Evolutionary conservation across 2,888 invertebrate genomes (phyloP), one percentile per base, ranked within the genome.

Genomic region (Epirrhoe alternata): DNA sequence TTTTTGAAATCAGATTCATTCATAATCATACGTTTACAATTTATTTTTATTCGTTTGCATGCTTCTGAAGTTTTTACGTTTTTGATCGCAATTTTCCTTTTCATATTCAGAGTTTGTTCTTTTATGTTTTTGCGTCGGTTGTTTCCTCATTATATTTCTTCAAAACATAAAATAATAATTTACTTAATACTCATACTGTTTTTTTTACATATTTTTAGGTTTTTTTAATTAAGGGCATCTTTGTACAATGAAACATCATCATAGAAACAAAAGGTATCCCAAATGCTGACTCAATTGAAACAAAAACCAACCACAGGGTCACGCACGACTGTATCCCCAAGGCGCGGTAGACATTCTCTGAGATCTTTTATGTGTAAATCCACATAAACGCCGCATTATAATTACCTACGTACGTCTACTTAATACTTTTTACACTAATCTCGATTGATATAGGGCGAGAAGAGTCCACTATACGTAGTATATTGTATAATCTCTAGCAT

Each of bases 241-340:
- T 66, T 57, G 61, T 65, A 61, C 69, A 71, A 59, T 61, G 62
- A 56, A 73, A 64, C 63, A 59, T 58, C 71, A 70, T 71, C 66
- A 68, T 54, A 61, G 51, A 63, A 71, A 74, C 69, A 69, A 73
- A 68, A 66, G 66, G 65, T 58, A 30, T 33, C 14, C 51, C 47
- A 53, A 35, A 53, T 12, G 24, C 24, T 24, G 1, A 24, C 24
- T 24, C n/a, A n/a, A n/a, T n/a, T n/a, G n/a, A n/a, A n/a, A n/a
- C n/a, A n/a, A n/a, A n/a, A n/a, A n/a, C n/a, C n/a, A n/a, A n/a
- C n/a, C n/a, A n/a, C n/a, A n/a, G n/a, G n/a, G n/a, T n/a, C n/a
- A n/a, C n/a, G n/a, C n/a, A n/a, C n/a, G n/a, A n/a, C n/a, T n/a
- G n/a, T n/a, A n/a, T n/a, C n/a, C n/a, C n/a, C n/a, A n/a, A n/a